Conservation (phyloP, 2,797 vertebrate genomes). For the Chrysocyon brachyurus region DNA sequence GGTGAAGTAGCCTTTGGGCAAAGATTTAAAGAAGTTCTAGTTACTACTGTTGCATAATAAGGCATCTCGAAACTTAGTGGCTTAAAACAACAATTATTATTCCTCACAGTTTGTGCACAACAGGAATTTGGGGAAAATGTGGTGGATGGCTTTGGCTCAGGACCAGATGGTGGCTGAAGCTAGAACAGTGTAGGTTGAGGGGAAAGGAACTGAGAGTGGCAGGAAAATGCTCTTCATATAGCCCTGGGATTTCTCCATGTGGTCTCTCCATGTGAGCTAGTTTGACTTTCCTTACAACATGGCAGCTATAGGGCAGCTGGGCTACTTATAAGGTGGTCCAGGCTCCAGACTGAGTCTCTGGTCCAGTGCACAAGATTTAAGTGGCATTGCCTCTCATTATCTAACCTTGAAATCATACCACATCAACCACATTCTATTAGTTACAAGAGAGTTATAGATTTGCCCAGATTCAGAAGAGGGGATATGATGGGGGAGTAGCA, state of each 20-base stretch:
- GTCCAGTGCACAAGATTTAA: background rate
- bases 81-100: background rate
- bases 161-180: background rate
- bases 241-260: background rate
- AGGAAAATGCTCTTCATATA: background rate
- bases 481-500: background rate
- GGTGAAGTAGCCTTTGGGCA: background rate
- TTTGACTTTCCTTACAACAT: background rate
- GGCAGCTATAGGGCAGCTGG: background rate
- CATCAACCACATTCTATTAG: background rate
- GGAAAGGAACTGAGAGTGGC: background rate
- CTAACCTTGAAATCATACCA: background rate
- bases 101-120: background rate
- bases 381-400: background rate
- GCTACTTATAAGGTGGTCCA: background rate
- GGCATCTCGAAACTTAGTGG: background rate
- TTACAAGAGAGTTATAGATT: background rate
- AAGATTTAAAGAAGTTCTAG: background rate
- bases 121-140: constrained; percentile 11
- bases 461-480: background rate
- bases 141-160: background rate
- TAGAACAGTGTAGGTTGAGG: background rate
- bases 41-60: background rate
- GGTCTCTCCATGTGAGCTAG: background rate
- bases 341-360: background rate